Evolutionary conservation across 2,888 invertebrate genomes (phyloP).

Genomic region (Heliconius ethilla): DNA sequence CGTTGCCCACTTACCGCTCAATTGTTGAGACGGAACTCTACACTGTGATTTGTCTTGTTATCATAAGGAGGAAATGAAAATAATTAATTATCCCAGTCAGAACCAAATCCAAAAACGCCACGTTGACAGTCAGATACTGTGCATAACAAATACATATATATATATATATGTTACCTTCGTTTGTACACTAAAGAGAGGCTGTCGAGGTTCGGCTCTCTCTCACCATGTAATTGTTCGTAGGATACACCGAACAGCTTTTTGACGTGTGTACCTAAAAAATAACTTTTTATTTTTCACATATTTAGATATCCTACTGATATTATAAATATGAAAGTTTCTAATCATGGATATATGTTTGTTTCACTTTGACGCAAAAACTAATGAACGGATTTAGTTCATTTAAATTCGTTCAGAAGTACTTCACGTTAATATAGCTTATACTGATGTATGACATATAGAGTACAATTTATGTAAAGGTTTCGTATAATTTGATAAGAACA

Average conservation of each 20-base stretch:
- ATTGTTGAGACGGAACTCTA: neutral
- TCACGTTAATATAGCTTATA: too few relatives aligned
- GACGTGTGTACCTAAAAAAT: constrained; percentile 54
- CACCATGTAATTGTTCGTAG: constrained; percentile 57
- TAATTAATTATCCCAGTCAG: neutral
- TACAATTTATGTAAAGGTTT: too few relatives aligned
- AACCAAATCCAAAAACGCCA: neutral
- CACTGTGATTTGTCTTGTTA: neutral
- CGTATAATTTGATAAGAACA: too few relatives aligned
- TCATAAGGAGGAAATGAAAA: neutral
- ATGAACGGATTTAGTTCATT: too few relatives aligned
- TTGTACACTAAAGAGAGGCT: constrained; percentile 54
- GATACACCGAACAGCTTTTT: constrained; percentile 59
- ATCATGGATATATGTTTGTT: too few relatives aligned
- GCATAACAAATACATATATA: neutral
- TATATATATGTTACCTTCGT: constrained; percentile 49
- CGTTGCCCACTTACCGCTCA: too few relatives aligned
- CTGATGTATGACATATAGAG: too few relatives aligned
- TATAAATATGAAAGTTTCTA: too few relatives aligned
- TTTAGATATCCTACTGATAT: too few relatives aligned
- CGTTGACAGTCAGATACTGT: neutral
- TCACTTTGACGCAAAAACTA: too few relatives aligned
- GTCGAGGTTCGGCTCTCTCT: constrained; percentile 56
- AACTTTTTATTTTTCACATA: neutral
- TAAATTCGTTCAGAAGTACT: too few relatives aligned